phyloP scores from a whole-genome alignment of 2,113 vertebrate genomes.

The Trichomycterus rosablanca region DNA sequence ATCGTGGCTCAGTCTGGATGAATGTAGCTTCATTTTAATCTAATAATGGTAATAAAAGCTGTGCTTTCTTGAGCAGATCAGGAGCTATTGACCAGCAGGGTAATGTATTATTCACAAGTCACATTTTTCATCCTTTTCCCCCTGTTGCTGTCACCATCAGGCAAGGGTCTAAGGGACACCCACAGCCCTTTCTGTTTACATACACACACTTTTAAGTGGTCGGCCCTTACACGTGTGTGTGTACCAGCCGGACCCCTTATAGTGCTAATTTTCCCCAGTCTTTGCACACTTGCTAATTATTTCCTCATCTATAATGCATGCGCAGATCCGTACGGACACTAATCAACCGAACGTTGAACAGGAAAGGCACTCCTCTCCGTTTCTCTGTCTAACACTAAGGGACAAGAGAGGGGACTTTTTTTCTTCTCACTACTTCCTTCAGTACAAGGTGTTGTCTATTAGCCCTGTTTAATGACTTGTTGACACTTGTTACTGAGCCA shows the following conservation, averaged over 20 bases:
- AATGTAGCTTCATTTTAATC: constrained; percentile 71
- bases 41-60: constrained; percentile 67
- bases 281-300: constrained; percentile 45
- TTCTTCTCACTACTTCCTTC: not conserved
- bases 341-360: constrained; percentile 25
- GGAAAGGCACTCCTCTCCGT: constrained; percentile 5
- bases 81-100: constrained; percentile 68
- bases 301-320: constrained; percentile 51
- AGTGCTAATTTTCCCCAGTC: constrained; percentile 43
- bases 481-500: constrained; percentile 20
- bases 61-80: constrained; percentile 71
- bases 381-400: constrained; percentile 9
- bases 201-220: constrained; percentile 31
- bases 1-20: constrained; percentile 56
- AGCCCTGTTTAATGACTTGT: constrained; percentile 2
- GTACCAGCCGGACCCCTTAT: constrained; percentile 32
- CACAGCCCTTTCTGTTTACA: constrained; percentile 40
- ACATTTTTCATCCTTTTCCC: constrained; percentile 63
- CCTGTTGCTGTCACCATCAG: constrained; percentile 32
- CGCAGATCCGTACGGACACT: constrained; percentile 22
- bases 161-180: constrained; percentile 35
- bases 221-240: constrained; percentile 16
- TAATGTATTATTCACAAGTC: constrained; percentile 72
- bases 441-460: constrained; percentile 7
- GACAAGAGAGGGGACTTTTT: constrained; percentile 12